These are phyloP conservation scores for Triplophysa siluroides DNA, from an alignment of 2,113 vertebrate species.

Conservation along the genomic window DNA sequence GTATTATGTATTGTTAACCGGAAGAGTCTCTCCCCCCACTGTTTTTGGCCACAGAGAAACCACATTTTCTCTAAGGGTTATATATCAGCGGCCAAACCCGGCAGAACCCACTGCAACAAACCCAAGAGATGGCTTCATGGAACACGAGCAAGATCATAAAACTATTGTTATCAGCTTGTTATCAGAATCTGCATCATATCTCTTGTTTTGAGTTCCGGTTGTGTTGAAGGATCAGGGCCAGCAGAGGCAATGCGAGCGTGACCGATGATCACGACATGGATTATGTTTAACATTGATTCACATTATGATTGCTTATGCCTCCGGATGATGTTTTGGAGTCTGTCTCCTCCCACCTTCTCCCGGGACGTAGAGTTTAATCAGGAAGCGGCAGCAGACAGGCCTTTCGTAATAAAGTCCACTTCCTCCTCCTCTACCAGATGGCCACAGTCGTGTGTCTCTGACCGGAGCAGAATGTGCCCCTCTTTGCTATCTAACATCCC, in stretches of 20 bases:
- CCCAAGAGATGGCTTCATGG: background rate
- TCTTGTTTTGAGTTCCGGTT: background rate
- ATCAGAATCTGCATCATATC: too few relatives aligned
- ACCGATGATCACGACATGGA: background rate
- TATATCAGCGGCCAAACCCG: background rate
- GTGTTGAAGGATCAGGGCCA: background rate
- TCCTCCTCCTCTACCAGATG: constrained; percentile 29
- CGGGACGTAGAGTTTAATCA: background rate
- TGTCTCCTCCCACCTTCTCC: background rate
- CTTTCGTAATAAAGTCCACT: constrained; percentile 26
- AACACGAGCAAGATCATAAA: background rate
- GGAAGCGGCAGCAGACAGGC: constrained; percentile 16
- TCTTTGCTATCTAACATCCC: constrained; percentile 9
- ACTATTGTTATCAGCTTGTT: too few relatives aligned
- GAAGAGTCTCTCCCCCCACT: background rate
- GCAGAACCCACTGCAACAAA: background rate
- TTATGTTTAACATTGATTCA: background rate
- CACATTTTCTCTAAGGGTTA: background rate
- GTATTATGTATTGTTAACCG: background rate
- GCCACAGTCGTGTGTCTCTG: constrained; percentile 16
- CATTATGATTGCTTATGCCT: background rate
- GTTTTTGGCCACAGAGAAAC: background rate
- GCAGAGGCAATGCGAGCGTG: background rate
- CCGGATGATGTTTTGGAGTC: background rate
- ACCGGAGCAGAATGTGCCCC: constrained; percentile 33